Evolutionary conservation across 2,113 vertebrate species (phyloP).

Genomic region (Hydrochoerus hydrochaeris): DNA sequence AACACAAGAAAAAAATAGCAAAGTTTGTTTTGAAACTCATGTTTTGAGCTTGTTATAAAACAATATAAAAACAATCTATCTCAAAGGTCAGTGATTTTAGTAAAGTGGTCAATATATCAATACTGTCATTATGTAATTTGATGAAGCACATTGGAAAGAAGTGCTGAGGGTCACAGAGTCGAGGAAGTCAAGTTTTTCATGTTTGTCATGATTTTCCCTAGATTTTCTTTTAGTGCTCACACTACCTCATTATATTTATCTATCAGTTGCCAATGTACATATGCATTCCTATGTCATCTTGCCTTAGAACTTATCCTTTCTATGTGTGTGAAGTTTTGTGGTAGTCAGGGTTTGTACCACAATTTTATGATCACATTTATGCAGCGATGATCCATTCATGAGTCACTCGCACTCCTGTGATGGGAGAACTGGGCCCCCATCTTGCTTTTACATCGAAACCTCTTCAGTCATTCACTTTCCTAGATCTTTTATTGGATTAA

Average conservation of each 20-base stretch:
- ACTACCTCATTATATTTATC: background rate
- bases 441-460: fast-evolving
- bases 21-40: background rate
- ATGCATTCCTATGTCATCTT: background rate
- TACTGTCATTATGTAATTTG: background rate
- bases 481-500: background rate
- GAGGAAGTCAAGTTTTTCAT: background rate
- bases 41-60: background rate
- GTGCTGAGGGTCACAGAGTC: background rate
- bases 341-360: background rate
- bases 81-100: background rate
- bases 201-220: background rate
- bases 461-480: background rate
- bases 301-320: background rate
- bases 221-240: background rate
- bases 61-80: background rate
- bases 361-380: background rate
- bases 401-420: background rate
- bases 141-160: background rate
- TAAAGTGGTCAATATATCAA: background rate
- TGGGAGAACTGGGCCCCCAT: background rate
- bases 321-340: background rate
- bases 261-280: background rate
- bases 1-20: background rate
- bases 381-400: background rate